Evolutionary conservation across 2,113 vertebrate genomes (phyloP).

Genomic region (Larimichthys crocea): DNA sequence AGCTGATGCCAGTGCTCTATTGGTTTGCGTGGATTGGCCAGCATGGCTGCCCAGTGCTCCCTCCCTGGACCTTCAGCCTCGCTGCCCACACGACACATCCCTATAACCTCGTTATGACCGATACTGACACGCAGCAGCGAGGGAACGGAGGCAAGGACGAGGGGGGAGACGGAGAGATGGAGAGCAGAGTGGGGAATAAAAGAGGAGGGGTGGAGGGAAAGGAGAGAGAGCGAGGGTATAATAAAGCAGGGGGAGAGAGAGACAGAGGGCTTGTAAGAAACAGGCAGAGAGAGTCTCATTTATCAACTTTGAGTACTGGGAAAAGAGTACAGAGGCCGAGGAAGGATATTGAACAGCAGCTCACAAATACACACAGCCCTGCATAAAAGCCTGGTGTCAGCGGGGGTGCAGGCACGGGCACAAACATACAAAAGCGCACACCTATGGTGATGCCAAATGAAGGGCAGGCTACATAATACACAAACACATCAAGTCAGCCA

Average conservation of each 20-base stretch:
- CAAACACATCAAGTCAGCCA: slow-evolving; percentile 68
- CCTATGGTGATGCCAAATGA: slow-evolving; percentile 67
- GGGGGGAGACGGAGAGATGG: slow-evolving; percentile 11
- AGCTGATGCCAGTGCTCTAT: slow-evolving; percentile 95
- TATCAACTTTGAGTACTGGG: slow-evolving; percentile 61
- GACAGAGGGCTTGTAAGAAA: slow-evolving; percentile 45
- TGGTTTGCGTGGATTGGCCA: slow-evolving; percentile 94
- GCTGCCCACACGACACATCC: slow-evolving; percentile 92
- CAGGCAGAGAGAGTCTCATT: slow-evolving; percentile 58
- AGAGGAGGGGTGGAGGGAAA: not conserved
- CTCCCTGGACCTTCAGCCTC: slow-evolving; percentile 90
- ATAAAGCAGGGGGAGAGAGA: slow-evolving; percentile 22
- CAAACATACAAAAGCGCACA: slow-evolving; percentile 63
- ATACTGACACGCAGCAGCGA: slow-evolving; percentile 80
- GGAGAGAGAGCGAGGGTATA: slow-evolving; percentile 1
- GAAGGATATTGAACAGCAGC: slow-evolving; percentile 63
- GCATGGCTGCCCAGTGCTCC: slow-evolving; percentile 94
- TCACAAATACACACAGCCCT: slow-evolving; percentile 42
- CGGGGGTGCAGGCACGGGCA: slow-evolving; percentile 25
- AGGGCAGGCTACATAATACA: slow-evolving; percentile 60
- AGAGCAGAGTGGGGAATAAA: not conserved
- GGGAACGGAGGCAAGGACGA: slow-evolving; percentile 19
- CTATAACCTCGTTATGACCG: slow-evolving; percentile 95
- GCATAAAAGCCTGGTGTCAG: slow-evolving; percentile 49
- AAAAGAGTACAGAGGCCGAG: slow-evolving; percentile 40